Conservation (phyloP, 2,888 invertebrate genomes). For the Himalopsyche japonica region DNA sequence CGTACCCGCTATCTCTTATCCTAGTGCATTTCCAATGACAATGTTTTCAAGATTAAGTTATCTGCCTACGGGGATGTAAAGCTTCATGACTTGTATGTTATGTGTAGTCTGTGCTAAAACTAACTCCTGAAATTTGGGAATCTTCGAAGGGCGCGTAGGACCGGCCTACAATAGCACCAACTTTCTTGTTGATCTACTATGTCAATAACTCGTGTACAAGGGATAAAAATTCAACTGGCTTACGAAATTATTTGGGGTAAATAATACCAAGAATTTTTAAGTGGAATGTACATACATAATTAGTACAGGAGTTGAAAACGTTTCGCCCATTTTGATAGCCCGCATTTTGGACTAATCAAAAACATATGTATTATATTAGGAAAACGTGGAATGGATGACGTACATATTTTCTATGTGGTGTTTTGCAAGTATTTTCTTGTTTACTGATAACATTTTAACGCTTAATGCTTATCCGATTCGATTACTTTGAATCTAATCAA, state of each 20-base stretch:
- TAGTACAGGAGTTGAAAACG: background rate
- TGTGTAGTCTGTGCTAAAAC: background rate
- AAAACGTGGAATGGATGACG: too few relatives aligned
- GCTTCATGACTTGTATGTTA: background rate
- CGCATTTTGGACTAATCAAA: too few relatives aligned
- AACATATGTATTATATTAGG: too few relatives aligned
- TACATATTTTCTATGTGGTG: too few relatives aligned
- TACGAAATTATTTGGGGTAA: background rate
- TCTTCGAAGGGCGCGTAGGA: background rate
- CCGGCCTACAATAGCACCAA: background rate
- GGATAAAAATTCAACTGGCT: background rate
- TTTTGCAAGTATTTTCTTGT: too few relatives aligned
- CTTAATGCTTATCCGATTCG: too few relatives aligned
- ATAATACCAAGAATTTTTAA: background rate
- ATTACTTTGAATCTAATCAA: too few relatives aligned
- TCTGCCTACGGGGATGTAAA: background rate
- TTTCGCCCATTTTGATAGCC: too few relatives aligned
- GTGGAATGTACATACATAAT: background rate
- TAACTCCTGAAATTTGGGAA: background rate
- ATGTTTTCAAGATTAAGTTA: background rate
- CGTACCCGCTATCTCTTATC: background rate
- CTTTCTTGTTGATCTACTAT: background rate
- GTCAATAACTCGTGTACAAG: background rate
- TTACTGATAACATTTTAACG: too few relatives aligned
- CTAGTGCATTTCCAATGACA: background rate